phyloP scores from a whole-genome alignment of 2,113 vertebrate species.

The Recurvirostra avosetta region DNA sequence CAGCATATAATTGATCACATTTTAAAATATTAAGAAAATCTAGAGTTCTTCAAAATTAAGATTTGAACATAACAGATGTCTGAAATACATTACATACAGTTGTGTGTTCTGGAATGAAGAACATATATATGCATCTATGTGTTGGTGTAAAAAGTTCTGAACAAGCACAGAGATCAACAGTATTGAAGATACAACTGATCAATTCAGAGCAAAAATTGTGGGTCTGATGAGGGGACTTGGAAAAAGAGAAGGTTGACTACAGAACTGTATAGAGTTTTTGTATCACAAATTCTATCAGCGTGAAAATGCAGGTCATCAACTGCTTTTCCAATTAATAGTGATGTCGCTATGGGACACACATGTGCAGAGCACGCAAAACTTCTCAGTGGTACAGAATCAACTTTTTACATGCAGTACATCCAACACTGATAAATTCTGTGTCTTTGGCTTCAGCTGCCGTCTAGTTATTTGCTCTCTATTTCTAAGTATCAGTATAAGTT shows the following conservation, averaged over 20 bases:
- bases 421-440: neutral
- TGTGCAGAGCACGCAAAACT: neutral
- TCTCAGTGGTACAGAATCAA: neutral
- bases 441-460: neutral
- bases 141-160: neutral
- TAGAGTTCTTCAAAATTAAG: neutral
- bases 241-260: neutral
- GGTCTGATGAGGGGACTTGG: neutral
- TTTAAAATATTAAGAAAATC: neutral
- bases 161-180: neutral
- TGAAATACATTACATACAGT: neutral
- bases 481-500: neutral
- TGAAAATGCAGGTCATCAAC: neutral
- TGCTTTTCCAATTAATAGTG: neutral
- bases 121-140: neutral
- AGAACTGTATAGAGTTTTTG: neutral
- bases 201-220: neutral
- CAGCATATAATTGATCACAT: neutral
- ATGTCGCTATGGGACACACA: neutral
- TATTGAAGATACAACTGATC: neutral
- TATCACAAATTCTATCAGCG: neutral
- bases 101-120: neutral
- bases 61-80: neutral
- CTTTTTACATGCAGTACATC: neutral
- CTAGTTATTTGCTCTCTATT: neutral